These are phyloP conservation scores for Turdus rufiventris DNA, from an alignment of 2,113 vertebrate genomes.

Conservation along the genomic window DNA sequence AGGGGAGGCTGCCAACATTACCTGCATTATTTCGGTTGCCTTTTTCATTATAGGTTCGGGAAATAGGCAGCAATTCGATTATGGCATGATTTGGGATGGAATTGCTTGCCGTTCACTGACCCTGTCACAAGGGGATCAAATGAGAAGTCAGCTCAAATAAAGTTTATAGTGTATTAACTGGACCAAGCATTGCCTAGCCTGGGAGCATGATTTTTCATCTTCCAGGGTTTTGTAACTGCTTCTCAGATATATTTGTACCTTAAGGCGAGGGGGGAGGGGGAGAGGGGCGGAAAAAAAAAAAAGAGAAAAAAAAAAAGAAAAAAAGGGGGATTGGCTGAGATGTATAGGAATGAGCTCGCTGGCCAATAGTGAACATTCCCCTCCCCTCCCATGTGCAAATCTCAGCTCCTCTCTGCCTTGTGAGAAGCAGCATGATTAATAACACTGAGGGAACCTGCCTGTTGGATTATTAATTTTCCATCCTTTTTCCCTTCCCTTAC, in stretches of 20 bases:
- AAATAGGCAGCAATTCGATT: slow-evolving; percentile 90
- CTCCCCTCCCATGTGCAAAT: slow-evolving; percentile 78
- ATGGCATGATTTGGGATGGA: slow-evolving; percentile 85
- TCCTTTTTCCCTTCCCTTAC: slow-evolving; percentile 70
- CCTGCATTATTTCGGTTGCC: slow-evolving; percentile 87
- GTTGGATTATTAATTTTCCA: slow-evolving; percentile 87
- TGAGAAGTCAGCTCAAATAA: slow-evolving; percentile 89
- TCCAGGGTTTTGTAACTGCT: slow-evolving; percentile 75
- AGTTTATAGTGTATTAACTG: slow-evolving; percentile 87
- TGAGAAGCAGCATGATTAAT: slow-evolving; percentile 83
- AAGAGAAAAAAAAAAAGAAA: neutral
- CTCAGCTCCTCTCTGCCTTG: slow-evolving; percentile 72
- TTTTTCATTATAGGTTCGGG: slow-evolving; percentile 87
- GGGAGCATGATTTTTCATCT: slow-evolving; percentile 75
- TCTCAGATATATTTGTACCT: slow-evolving; percentile 79
- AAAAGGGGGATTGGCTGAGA: slow-evolving; percentile 78
- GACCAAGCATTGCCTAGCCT: slow-evolving; percentile 72
- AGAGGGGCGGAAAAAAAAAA: neutral
- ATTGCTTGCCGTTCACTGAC: slow-evolving; percentile 84
- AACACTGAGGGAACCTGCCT: slow-evolving; percentile 82
- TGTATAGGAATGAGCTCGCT: slow-evolving; percentile 74
- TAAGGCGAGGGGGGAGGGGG: slow-evolving; percentile 27
- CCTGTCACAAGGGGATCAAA: slow-evolving; percentile 82
- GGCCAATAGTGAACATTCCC: slow-evolving; percentile 74
- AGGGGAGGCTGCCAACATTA: slow-evolving; percentile 83